phyloP scores from a whole-genome alignment of 2,888 invertebrate species.

The Folsomia manolachei region DNA sequence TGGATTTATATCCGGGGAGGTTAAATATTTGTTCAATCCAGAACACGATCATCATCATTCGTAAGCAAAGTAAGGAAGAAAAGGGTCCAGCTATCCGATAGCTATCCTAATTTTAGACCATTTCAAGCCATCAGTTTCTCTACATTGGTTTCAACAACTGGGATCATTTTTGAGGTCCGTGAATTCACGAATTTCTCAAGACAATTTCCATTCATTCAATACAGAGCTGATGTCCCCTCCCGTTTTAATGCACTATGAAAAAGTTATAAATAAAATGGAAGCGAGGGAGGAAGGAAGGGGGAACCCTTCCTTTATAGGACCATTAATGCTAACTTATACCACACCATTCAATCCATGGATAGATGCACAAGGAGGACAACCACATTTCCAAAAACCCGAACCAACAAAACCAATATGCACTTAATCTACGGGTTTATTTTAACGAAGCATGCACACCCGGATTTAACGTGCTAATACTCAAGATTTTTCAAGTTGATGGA shows the following conservation, averaged over 20 bases:
- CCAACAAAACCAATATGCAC: conserved; percentile 1
- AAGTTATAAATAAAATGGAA: conserved; percentile 49
- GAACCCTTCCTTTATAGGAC: conserved; percentile 31
- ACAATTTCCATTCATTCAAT: background rate
- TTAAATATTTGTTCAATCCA: conserved; percentile 46
- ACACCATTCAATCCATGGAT: background rate
- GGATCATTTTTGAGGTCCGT: background rate
- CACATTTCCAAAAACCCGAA: conserved; percentile 1
- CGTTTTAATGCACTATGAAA: conserved; percentile 42
- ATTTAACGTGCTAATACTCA: conserved; percentile 19
- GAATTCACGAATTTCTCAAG: background rate
- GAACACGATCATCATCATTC: conserved; percentile 37
- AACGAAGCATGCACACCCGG: conserved; percentile 11
- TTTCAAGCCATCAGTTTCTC: conserved; percentile 21
- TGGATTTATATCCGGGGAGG: conserved; percentile 35
- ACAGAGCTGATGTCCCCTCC: conserved; percentile 26
- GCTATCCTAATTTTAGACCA: conserved; percentile 44
- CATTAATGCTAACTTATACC: conserved; percentile 8
- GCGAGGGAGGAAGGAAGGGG: no score
- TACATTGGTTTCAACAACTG: background rate
- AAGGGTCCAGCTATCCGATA: conserved; percentile 30
- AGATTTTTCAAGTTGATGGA: conserved; percentile 20
- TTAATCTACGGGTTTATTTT: conserved; percentile 4
- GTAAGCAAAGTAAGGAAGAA: no score
- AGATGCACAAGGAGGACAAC: no score